These are phyloP conservation scores for Caranx ignobilis DNA, from an alignment of 2,113 vertebrate species.

Conservation along the genomic window DNA sequence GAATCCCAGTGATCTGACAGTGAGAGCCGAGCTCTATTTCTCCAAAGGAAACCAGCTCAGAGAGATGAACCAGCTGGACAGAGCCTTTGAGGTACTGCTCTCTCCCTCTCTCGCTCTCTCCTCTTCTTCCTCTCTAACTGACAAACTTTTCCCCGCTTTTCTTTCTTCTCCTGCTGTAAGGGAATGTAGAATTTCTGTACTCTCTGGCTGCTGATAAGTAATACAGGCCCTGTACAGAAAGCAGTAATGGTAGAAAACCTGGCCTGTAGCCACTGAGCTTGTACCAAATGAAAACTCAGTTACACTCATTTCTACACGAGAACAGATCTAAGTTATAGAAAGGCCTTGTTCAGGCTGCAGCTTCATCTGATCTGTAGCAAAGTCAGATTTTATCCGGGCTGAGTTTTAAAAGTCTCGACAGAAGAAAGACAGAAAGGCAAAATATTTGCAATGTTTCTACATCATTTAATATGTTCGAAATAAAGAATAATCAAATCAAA, in stretches of 20 bases:
- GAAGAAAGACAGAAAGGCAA: no score
- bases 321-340: no score
- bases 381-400: no score
- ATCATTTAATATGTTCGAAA: no score
- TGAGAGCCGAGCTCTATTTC: conserved; percentile 92
- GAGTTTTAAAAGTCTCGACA: no score
- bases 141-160: background rate
- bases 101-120: background rate
- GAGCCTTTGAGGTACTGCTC: conserved; percentile 88
- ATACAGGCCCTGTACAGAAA: background rate
- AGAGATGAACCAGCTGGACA: conserved; percentile 91
- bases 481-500: no score
- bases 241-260: background rate
- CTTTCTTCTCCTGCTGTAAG: background rate
- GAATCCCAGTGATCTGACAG: conserved; percentile 88
- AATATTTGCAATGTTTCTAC: no score
- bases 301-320: no score
- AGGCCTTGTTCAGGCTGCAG: no score
- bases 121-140: background rate
- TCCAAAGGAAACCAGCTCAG: conserved; percentile 94
- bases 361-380: no score
- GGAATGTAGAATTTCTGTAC: background rate
- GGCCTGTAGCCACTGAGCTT: background rate
- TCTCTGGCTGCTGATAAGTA: background rate
- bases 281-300: no score